These are phyloP conservation scores for Ictalurus furcatus DNA, from an alignment of 2,113 vertebrate species.

Conservation along the genomic window DNA sequence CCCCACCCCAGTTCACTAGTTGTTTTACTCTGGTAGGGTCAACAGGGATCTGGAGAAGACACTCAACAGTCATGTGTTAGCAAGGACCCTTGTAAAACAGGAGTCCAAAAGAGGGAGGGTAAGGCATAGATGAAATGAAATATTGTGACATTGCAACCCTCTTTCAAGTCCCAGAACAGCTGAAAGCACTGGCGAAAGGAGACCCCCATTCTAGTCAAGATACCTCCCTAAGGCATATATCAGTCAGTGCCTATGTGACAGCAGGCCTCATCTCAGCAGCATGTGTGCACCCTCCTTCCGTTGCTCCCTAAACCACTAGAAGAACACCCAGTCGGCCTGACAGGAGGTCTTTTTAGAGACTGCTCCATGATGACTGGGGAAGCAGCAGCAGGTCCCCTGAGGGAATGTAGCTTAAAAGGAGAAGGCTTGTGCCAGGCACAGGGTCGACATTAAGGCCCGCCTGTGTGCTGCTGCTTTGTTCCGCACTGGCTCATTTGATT, in stretches of 20 bases:
- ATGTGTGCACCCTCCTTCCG: conserved; percentile 31
- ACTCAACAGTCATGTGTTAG: conserved; percentile 66
- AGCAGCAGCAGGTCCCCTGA: conserved; percentile 48
- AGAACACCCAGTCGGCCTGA: conserved; percentile 30
- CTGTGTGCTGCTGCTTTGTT: conserved; percentile 47
- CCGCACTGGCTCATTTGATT: conserved; percentile 44
- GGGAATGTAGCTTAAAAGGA: conserved; percentile 64
- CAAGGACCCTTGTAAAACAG: conserved; percentile 48
- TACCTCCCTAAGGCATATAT: conserved; percentile 36
- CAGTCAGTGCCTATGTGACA: conserved; percentile 38
- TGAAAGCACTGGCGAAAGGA: conserved; percentile 26
- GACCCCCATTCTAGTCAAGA: conserved; percentile 6
- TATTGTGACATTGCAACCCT: conserved; percentile 39
- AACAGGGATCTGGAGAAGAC: conserved; percentile 55
- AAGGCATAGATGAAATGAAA: conserved; percentile 46
- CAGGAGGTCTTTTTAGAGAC: conserved; percentile 39
- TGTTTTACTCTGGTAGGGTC: conserved; percentile 43
- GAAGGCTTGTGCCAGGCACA: conserved; percentile 68
- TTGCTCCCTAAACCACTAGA: conserved; percentile 24
- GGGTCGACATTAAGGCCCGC: conserved; percentile 42
- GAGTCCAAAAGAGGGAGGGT: conserved; percentile 33
- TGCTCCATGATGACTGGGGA: conserved; percentile 41
- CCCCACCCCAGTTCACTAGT: conserved; percentile 42
- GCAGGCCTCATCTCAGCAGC: conserved; percentile 39
- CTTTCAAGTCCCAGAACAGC: conserved; percentile 30